A percentile compares a stretch with the other conserved stretches of the same genome.
These are phyloP conservation scores for Pelochelys cantorii DNA, from an alignment of 2,797 vertebrate genomes.

Conservation along the genomic window DNA sequence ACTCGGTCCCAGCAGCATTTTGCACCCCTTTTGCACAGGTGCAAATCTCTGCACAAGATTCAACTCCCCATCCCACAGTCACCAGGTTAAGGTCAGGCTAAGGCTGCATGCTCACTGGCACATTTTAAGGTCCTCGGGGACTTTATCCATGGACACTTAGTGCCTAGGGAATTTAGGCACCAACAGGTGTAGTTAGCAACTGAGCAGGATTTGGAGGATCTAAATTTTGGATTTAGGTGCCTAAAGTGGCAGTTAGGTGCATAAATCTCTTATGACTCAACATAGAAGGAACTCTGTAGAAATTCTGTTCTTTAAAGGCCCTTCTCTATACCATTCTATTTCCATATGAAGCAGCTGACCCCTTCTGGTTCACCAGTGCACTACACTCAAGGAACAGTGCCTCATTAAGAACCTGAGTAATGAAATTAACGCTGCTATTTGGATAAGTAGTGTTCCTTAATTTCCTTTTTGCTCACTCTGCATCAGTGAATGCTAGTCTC, in stretches of 20 bases:
- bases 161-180: background rate
- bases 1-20: fast-evolving
- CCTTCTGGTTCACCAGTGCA: background rate
- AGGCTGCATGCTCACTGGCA: background rate
- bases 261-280: background rate
- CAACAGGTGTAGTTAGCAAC: background rate
- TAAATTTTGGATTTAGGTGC: background rate
- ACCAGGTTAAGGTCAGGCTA: background rate
- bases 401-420: background rate
- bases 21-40: background rate
- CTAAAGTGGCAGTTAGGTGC: background rate
- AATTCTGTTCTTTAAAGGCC: background rate
- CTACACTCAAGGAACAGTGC: background rate
- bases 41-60: background rate
- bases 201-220: background rate
- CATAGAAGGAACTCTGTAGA: background rate
- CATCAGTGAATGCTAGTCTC: background rate
- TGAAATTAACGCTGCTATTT: background rate
- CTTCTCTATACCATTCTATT: background rate
- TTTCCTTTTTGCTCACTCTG: background rate
- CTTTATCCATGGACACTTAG: background rate
- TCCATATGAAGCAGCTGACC: background rate
- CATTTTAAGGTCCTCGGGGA: background rate
- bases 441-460: background rate
- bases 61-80: background rate